A percentile compares a stretch with the other conserved stretches of the same genome.
These are phyloP conservation scores for Hofmannophila pseudospretella DNA, from an alignment of 2,888 invertebrate genomes.

Conservation along the genomic window DNA sequence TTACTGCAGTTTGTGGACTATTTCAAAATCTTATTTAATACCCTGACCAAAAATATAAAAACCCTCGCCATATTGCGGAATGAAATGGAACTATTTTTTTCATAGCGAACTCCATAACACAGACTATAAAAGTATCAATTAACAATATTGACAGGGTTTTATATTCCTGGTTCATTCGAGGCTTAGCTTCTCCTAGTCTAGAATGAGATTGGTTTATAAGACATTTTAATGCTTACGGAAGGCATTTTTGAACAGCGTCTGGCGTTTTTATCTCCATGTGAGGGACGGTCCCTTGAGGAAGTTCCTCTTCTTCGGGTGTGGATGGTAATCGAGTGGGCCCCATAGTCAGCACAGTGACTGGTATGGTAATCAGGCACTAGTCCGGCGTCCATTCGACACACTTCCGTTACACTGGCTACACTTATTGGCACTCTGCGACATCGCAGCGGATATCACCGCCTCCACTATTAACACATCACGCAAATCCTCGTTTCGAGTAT, in stretches of 20 bases:
- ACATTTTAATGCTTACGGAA: slow-evolving; percentile 19
- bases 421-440: slow-evolving; percentile 43
- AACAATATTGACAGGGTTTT: too few species aligned
- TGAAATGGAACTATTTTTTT: too few species aligned
- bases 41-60: too few species aligned
- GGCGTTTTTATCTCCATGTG: slow-evolving; percentile 39
- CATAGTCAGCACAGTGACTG: slow-evolving; percentile 44
- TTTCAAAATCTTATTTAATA: too few species aligned
- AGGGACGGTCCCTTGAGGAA: slow-evolving; percentile 34
- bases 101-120: too few species aligned
- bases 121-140: too few species aligned
- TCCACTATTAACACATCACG: slow-evolving; percentile 23
- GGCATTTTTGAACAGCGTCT: slow-evolving; percentile 37
- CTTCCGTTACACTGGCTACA: slow-evolving; percentile 35
- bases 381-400: slow-evolving; percentile 41
- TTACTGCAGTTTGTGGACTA: too few species aligned
- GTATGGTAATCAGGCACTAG: slow-evolving; percentile 45
- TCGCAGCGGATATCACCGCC: slow-evolving; percentile 28
- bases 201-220: too few species aligned
- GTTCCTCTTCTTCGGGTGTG: slow-evolving; percentile 64
- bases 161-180: too few species aligned
- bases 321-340: slow-evolving; percentile 64
- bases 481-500: slow-evolving; percentile 15
- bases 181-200: too few species aligned
- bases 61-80: too few species aligned